phyloP scores from a whole-genome alignment of 2,113 vertebrate species.

The Dromas ardeola region DNA sequence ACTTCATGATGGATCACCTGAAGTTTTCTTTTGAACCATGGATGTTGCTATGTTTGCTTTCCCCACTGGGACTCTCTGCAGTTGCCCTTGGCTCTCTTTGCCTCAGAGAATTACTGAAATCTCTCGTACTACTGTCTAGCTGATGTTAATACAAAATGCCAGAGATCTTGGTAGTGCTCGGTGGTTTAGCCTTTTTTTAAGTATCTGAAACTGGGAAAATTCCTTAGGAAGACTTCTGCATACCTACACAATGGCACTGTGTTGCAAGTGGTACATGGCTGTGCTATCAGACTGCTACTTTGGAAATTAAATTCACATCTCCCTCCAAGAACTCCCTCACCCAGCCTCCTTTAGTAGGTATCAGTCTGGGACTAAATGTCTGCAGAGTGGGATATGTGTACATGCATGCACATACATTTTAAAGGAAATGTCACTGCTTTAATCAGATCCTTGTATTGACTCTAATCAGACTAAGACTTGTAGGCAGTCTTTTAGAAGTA shows the following conservation, averaged over 20 bases:
- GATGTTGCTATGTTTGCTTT: not conserved
- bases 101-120: not conserved
- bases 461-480: not conserved
- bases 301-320: not conserved
- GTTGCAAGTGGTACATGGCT: not conserved
- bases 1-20: not conserved
- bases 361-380: not conserved
- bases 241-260: not conserved
- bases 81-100: not conserved
- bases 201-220: not conserved
- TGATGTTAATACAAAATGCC: not conserved
- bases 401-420: not conserved
- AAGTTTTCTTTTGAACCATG: not conserved
- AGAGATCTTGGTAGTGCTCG: not conserved
- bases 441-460: not conserved
- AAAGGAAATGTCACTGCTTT: not conserved
- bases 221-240: not conserved
- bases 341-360: not conserved
- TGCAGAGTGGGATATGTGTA: not conserved
- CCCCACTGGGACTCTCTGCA: not conserved
- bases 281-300: not conserved
- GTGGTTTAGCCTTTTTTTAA: not conserved
- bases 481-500: not conserved
- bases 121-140: not conserved
- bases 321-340: not conserved